Evolutionary conservation across 2,113 vertebrate species (phyloP), one percentile per base, ranked within the genome.

Genomic region (Silurus asotus): DNA sequence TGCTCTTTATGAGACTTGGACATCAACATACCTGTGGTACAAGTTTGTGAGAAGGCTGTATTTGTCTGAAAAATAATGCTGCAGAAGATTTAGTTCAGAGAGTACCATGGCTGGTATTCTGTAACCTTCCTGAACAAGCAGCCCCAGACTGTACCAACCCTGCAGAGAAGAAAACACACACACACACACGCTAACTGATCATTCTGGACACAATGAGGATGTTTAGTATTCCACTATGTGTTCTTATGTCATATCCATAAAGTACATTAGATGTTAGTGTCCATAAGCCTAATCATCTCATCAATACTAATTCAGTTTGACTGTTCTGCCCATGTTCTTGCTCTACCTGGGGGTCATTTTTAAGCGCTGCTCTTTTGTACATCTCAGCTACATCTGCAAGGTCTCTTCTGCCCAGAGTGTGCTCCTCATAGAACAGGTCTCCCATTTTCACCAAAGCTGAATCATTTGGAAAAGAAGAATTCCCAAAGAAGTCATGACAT

Each of bases 131-230:
- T 95, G 93, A 67, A 89, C 89, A 23, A 96, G 94, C 64, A 94
- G 86, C 28, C 94, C 95, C 45, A 96, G 93, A 91, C 92, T 95
- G 85, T 95, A 95, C 93, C 94, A 95, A 65, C 94, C 95, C 95
- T 96, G 88, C 15, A 59, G 82, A 86, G 84, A 86, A 79, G 15
- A 25, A 77, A 17, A 74, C 45, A 74, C 45, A 58, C 14, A 58
- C 76, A 58, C 76, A 78, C 53, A 78, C n/a, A 58, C 9, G 15
- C 76, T 58, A 20, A 78, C 55, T 7, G 74, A 76, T n/a, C 11
- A 51, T 51, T 75, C 72, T 11, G 48, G 15, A 48, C 8, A 49
- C 48, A 74, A 74, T 3, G 25, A 51, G 28, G 17, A 70, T 49
- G 45, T 53, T 78, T 37, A 58, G 53, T 19, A 15, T 76, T 55